Evolutionary conservation across 2,888 invertebrate species (phyloP).

Genomic region (Lepidochitona cinerea): DNA sequence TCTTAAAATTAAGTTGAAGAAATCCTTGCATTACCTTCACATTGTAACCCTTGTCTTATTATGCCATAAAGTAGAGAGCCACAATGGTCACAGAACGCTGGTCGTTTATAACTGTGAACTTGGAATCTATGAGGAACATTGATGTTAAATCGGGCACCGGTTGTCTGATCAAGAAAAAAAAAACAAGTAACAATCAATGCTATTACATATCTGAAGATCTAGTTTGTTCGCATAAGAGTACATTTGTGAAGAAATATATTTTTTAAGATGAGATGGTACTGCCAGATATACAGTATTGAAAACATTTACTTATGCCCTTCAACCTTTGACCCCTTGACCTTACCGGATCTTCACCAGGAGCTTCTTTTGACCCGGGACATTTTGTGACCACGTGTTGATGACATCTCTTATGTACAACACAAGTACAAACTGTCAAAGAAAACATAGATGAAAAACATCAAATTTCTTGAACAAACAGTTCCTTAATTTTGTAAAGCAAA

Average conservation of each 20-base stretch:
- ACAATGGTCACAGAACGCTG: slow-evolving; percentile 99
- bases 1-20: too few species aligned
- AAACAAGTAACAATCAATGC: too few species aligned
- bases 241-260: too few species aligned
- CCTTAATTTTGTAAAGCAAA: too few species aligned
- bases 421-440: slow-evolving; percentile 95
- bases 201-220: too few species aligned
- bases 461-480: too few species aligned
- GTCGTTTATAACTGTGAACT: slow-evolving; percentile 96
- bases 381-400: slow-evolving; percentile 97
- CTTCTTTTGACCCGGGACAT: slow-evolving; percentile 95
- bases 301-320: too few species aligned
- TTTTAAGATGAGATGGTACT: too few species aligned
- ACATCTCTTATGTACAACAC: slow-evolving; percentile 99
- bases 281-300: too few species aligned
- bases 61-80: slow-evolving; percentile 97
- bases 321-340: not conserved
- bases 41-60: slow-evolving; percentile 95
- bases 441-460: too few species aligned
- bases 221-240: too few species aligned
- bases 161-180: too few species aligned
- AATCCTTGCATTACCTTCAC: slow-evolving; percentile 79
- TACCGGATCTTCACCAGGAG: slow-evolving; percentile 60
- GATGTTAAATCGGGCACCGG: slow-evolving; percentile 87
- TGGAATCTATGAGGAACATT: slow-evolving; percentile 95